phyloP scores from a whole-genome alignment of 2,113 vertebrate species.

The Pseudorhombus dupliciocellatus region DNA sequence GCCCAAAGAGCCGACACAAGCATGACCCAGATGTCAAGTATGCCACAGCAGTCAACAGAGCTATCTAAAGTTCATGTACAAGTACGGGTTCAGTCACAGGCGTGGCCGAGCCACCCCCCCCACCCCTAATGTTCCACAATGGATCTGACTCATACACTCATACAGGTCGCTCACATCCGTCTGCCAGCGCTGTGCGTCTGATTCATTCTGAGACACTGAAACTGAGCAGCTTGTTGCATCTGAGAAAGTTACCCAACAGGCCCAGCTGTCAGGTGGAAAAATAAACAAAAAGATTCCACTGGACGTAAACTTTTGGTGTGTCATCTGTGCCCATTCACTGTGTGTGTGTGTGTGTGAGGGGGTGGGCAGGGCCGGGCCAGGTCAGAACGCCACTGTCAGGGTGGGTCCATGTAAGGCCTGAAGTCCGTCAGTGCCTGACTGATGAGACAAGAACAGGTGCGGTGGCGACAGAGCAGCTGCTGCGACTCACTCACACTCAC shows the following conservation, averaged over 20 bases:
- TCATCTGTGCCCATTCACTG: background rate
- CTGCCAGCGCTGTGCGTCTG: constrained; percentile 13
- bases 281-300: constrained; percentile 4
- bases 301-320: background rate
- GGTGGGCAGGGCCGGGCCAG: constrained; percentile 36
- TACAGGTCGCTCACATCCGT: constrained; percentile 29
- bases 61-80: background rate
- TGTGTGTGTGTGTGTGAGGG: constrained; percentile 14
- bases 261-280: background rate
- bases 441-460: constrained; percentile 84
- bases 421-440: constrained; percentile 73
- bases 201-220: constrained; percentile 15
- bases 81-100: constrained; percentile 12
- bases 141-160: constrained; percentile 16
- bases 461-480: constrained; percentile 76
- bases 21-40: background rate
- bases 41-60: background rate
- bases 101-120: constrained; percentile 26
- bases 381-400: constrained; percentile 45
- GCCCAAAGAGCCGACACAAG: background rate
- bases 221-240: constrained; percentile 10
- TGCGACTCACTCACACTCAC: constrained; percentile 44
- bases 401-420: constrained; percentile 77
- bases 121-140: constrained; percentile 11
- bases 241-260: constrained; percentile 5